Evolutionary conservation across 2,888 invertebrate genomes (phyloP).

Genomic region (Lasioglossum pauxillum): DNA sequence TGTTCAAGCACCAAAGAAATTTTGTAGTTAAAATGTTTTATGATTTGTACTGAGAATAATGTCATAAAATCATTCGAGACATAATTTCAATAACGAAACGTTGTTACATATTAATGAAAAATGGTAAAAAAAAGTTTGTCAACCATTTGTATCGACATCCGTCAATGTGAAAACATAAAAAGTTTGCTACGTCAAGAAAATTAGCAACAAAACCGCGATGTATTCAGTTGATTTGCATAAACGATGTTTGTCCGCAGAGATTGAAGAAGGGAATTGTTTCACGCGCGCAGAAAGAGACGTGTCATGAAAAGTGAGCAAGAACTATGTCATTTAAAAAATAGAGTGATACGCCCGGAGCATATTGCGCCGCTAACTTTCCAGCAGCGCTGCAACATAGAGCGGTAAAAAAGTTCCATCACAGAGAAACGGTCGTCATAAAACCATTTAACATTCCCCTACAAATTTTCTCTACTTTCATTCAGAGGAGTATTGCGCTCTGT

Average conservation of each 20-base stretch:
- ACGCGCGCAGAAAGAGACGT: background rate
- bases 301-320: background rate
- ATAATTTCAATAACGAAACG: too few relatives aligned
- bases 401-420: background rate
- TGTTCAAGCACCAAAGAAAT: too few relatives aligned
- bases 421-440: slow-evolving; percentile 13
- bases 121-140: background rate
- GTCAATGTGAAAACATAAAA: background rate
- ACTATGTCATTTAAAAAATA: slow-evolving; percentile 5
- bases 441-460: slow-evolving; percentile 16
- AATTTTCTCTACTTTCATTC: slow-evolving; percentile 11
- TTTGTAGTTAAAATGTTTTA: too few relatives aligned
- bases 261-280: background rate
- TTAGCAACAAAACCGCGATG: background rate
- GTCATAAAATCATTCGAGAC: too few relatives aligned
- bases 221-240: background rate
- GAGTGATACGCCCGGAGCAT: slow-evolving; percentile 1
- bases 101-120: background rate
- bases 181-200: background rate
- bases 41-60: too few relatives aligned
- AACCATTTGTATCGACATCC: background rate
- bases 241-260: background rate
- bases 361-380: slow-evolving; percentile 2
- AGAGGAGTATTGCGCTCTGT: background rate
- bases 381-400: background rate